Conservation (phyloP, 2,888 invertebrate genomes). For the Eupithecia vulgata region DNA sequence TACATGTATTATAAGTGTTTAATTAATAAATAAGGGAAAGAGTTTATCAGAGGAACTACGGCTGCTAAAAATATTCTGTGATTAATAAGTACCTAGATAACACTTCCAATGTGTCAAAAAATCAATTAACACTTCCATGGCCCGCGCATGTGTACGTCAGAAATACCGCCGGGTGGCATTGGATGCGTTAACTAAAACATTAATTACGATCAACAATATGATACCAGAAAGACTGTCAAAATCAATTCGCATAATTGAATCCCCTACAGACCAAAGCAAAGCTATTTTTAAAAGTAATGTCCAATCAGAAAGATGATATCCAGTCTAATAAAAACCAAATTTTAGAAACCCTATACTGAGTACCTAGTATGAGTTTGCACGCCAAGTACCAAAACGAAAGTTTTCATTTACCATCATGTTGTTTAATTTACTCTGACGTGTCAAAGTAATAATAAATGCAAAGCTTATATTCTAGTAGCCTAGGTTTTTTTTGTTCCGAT, state of each 20-base stretch:
- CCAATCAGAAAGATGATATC: constrained; percentile 16
- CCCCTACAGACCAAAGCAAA: neutral
- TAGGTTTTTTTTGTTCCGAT: too few species aligned
- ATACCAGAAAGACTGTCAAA: neutral
- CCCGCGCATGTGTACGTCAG: too few species aligned
- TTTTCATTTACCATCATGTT: neutral
- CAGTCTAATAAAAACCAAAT: constrained; percentile 13
- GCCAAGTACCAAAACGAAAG: neutral
- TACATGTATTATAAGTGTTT: too few species aligned
- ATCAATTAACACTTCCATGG: too few species aligned
- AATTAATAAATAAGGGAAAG: too few species aligned
- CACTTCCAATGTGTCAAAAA: too few species aligned
- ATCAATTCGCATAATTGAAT: constrained; percentile 12
- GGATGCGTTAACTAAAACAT: neutral
- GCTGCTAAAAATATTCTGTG: too few species aligned
- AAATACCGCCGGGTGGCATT: too few species aligned
- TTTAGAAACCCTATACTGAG: constrained; percentile 25
- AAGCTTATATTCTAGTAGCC: too few species aligned
- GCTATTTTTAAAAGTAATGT: constrained; percentile 14
- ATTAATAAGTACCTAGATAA: too few species aligned
- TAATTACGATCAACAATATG: neutral
- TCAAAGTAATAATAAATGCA: too few species aligned
- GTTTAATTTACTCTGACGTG: neutral
- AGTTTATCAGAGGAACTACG: too few species aligned
- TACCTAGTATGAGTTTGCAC: neutral